Percentiles rank a stretch among this genome's conserved stretches.
Evolutionary conservation across 2,113 vertebrate genomes (phyloP).

Genomic region (Phainopepla nitens): DNA sequence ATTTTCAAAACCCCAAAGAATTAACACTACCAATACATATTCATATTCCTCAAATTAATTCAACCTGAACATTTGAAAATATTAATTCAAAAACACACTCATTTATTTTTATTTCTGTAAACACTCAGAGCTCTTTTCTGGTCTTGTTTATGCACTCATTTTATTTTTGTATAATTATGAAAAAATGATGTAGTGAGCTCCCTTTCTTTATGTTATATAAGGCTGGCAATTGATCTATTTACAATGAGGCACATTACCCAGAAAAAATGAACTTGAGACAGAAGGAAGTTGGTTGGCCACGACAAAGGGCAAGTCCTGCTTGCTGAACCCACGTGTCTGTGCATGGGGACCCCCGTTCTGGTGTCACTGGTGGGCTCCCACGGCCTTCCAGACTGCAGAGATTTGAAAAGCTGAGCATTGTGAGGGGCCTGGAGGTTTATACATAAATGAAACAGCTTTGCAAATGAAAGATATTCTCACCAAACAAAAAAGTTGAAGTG

Average conservation of each 20-base stretch:
- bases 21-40: constrained; percentile 80
- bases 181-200: not conserved
- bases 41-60: constrained; percentile 80
- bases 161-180: constrained; percentile 48
- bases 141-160: constrained; percentile 3
- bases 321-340: accelerated
- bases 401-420: not conserved
- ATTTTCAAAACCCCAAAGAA: constrained; percentile 84
- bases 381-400: not conserved
- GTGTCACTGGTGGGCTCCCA: not conserved
- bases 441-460: not conserved
- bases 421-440: accelerated
- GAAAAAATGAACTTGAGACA: not conserved
- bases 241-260: not conserved
- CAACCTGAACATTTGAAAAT: constrained; percentile 77
- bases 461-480: not conserved
- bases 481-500: not conserved
- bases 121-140: constrained; percentile 38
- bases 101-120: constrained; percentile 73
- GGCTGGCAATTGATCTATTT: not conserved
- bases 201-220: constrained; percentile 1
- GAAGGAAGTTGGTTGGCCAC: not conserved
- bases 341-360: accelerated
- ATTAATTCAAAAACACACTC: constrained; percentile 69
- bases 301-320: not conserved